Base-by-base conservation (phyloP, 2,797 vertebrate genomes). In the Platalea minor region DNA sequence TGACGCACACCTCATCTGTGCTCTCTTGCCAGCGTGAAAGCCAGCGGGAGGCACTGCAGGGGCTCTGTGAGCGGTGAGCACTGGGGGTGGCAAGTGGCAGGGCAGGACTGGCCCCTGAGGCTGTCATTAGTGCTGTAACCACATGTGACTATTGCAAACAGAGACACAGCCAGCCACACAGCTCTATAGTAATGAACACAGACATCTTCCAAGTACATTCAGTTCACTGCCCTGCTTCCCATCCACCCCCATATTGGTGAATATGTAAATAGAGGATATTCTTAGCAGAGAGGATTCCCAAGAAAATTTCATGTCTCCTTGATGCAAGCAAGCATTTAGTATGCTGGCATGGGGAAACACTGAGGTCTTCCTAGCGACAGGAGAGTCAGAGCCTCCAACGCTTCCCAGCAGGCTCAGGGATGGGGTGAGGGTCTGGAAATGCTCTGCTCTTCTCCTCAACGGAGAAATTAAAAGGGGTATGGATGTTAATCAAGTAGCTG, bases 251-350 rank as follows among this genome's bases (percentile, higher is more conserved):
- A 13, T 86, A 68, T 4, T 54, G 67, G 67, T 5, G 80, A 81
- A 78, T 92, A 45, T 93, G 81, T 96, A 96, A 95, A 96, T 80
- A 95, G 88, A 97, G 78, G 94, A 93, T 97, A 97, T 96, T 97
- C 94, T 96, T 97, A 96, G 95, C 90, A 74, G 75, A 64, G 96
- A 96, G 96, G 95, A 95, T 96, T 97, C 96, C 95, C 95, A 93
- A 95, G 95, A 96, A 96, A 94, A 96, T 96, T 92, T 81, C 92
- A 95, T 28, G 78, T 88, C 78, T 78, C 57, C 80, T 91, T 95
- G 92, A 96, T 95, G 86, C 84, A 94, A 91, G 78, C 84, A 94
- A 91, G 90, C 72, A 37, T 87, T 95, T 54, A 92, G 81, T 9
- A 6, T 33, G 3, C 41, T 79, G 84, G 57, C 75, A 83, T 24